Conservation (phyloP, 2,113 vertebrate species). For the Carassius auratus region DNA sequence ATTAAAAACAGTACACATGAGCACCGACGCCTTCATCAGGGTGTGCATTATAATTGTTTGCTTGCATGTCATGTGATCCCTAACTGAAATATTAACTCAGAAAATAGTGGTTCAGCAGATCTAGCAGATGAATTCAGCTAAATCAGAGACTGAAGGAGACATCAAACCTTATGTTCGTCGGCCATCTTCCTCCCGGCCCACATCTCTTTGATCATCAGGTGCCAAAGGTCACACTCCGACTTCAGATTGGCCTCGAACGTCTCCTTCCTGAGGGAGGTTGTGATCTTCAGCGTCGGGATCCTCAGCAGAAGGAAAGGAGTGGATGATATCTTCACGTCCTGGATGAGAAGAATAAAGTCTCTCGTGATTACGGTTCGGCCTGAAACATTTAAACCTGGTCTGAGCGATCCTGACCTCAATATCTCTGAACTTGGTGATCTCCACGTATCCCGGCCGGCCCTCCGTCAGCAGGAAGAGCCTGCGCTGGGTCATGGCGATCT, state of each 20-base stretch:
- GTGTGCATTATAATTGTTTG: neutral
- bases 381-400: neutral
- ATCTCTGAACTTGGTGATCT: conserved; percentile 89
- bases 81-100: neutral
- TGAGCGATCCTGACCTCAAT: conserved; percentile 81
- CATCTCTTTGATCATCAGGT: conserved; percentile 98
- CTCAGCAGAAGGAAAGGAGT: conserved; percentile 84
- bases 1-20: too few relatives aligned
- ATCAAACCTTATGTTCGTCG: conserved; percentile 85
- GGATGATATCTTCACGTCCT: conserved; percentile 91
- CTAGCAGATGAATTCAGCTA: neutral
- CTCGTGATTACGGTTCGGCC: neutral
- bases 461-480: conserved; percentile 90
- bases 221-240: conserved; percentile 92
- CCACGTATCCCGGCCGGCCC: conserved; percentile 84
- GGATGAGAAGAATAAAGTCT: neutral
- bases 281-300: conserved; percentile 91
- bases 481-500: conserved; percentile 96
- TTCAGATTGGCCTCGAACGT: conserved; percentile 94
- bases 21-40: too few relatives aligned
- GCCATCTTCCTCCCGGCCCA: conserved; percentile 94
- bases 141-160: neutral
- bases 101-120: neutral
- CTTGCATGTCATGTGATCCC: neutral
- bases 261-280: conserved; percentile 79